Conservation (phyloP, 1,140 invertebrate genomes). For the Panonychus citri region DNA sequence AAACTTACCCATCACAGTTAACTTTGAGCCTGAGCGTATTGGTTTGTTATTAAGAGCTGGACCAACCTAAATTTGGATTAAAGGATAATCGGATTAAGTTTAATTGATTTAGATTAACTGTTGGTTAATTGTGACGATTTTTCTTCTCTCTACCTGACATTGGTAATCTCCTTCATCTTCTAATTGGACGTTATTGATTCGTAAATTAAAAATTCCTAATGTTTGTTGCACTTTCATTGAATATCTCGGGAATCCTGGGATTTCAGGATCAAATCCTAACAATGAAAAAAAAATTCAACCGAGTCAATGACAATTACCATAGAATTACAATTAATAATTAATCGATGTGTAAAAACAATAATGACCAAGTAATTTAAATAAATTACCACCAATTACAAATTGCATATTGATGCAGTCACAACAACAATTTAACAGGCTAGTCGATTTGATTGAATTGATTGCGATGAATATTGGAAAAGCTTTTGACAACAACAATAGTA, state of each 20-base stretch:
- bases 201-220: conserved; percentile 56
- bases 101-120: background rate
- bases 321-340: too few relatives aligned
- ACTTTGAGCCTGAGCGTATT: conserved; percentile 53
- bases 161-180: conserved; percentile 68
- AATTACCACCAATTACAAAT: too few relatives aligned
- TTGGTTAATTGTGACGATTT: too few relatives aligned
- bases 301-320: too few relatives aligned
- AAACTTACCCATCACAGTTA: conserved; percentile 51
- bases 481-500: too few relatives aligned
- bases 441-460: too few relatives aligned
- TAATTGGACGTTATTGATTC: conserved; percentile 54
- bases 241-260: conserved; percentile 63
- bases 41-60: conserved; percentile 45
- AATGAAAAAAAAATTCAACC: too few relatives aligned
- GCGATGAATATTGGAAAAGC: too few relatives aligned
- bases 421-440: too few relatives aligned
- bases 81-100: background rate
- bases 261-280: conserved; percentile 43
- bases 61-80: conserved; percentile 24
- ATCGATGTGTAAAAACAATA: too few relatives aligned
- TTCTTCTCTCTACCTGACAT: conserved; percentile 5
- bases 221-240: conserved; percentile 52
- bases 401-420: too few relatives aligned
- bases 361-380: too few relatives aligned